Evolutionary conservation across 2,113 vertebrate genomes (phyloP).

Genomic region (Ginglymostoma cirratum): DNA sequence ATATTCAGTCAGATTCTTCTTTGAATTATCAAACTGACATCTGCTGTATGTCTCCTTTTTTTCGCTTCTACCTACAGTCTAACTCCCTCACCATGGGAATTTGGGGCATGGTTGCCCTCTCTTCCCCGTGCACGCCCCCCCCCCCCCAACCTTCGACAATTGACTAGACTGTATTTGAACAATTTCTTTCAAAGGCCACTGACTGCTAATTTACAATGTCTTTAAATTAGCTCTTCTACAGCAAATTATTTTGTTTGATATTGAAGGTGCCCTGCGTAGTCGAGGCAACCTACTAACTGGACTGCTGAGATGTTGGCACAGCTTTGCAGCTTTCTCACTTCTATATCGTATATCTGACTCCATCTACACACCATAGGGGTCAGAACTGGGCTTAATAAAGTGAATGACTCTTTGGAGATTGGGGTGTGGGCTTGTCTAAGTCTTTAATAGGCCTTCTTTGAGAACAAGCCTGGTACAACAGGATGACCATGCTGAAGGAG

Average conservation of each 20-base stretch:
- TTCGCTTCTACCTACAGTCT: not conserved
- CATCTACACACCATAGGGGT: not conserved
- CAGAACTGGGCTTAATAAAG: not conserved
- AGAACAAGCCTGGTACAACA: not conserved
- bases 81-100: not conserved
- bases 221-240: not conserved
- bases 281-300: not conserved
- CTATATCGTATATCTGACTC: not conserved
- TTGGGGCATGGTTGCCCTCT: not conserved
- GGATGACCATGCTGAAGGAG: not conserved
- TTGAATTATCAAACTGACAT: not conserved
- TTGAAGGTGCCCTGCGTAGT: not conserved
- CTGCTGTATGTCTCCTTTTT: not conserved
- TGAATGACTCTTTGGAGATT: not conserved
- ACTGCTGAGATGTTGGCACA: not conserved
- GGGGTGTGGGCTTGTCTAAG: not conserved
- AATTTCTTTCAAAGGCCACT: not conserved
- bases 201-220: not conserved
- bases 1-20: not conserved
- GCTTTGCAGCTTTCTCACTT: not conserved
- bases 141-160: not conserved
- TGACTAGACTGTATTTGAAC: not conserved
- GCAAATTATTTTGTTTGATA: not conserved
- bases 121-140: rapidly evolving
- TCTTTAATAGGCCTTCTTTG: not conserved